Conservation (phyloP, 2,888 invertebrate species). For the Platypus cylindrus region DNA sequence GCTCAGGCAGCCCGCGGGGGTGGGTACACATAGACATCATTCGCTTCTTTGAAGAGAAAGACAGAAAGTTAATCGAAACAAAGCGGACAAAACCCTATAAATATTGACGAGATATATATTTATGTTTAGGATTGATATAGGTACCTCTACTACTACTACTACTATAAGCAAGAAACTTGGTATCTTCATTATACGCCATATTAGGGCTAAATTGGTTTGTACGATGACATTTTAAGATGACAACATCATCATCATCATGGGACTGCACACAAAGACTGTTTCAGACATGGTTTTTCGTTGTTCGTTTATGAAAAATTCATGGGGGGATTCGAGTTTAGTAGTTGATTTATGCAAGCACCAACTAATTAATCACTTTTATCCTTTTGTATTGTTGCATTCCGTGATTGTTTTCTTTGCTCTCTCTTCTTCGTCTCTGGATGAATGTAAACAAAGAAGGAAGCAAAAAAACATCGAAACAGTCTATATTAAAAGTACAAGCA, state of each 20-base stretch:
- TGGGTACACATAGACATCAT: too few species aligned
- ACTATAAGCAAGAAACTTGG: constrained; percentile 32
- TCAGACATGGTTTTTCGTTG: constrained; percentile 16
- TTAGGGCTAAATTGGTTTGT: constrained; percentile 36
- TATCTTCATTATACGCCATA: constrained; percentile 37
- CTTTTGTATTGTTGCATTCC: constrained; percentile 14
- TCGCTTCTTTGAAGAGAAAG: too few species aligned
- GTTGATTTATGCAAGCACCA: constrained; percentile 12
- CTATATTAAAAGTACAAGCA: too few species aligned
- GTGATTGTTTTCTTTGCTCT: constrained; percentile 8
- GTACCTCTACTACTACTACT: constrained; percentile 7
- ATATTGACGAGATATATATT: constrained; percentile 15
- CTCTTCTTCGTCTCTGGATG: constrained; percentile 1
- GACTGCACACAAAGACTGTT: constrained; percentile 15
- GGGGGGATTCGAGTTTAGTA: constrained; percentile 1
- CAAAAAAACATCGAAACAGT: too few species aligned
- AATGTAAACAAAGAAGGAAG: too few species aligned
- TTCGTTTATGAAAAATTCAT: constrained; percentile 16
- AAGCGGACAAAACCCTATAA: constrained; percentile 15
- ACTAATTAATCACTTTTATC: constrained; percentile 14
- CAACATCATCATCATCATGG: constrained; percentile 16
- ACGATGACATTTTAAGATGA: constrained; percentile 29
- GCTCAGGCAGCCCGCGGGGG: too few species aligned
- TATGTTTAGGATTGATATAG: too few species aligned
- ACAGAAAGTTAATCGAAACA: too few species aligned